Conservation (phyloP, 1,140 invertebrate species). For the Microvelia longipes region DNA sequence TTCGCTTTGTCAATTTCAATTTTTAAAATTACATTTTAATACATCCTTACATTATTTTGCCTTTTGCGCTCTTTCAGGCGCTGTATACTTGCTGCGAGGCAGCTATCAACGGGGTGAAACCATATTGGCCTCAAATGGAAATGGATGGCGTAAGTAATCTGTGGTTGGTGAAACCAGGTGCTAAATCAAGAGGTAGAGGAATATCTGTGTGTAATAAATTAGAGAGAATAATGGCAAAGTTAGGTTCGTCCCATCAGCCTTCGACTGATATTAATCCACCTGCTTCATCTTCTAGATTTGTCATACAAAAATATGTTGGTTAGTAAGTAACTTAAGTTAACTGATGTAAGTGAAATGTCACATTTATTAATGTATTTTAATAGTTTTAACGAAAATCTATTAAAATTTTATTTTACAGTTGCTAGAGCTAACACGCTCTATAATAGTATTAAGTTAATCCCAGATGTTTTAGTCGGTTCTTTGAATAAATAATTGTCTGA, state of each 20-base stretch:
- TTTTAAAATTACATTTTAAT: too few species aligned
- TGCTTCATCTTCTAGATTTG: constrained; percentile 61
- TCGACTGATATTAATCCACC: constrained; percentile 20
- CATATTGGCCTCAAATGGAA: constrained; percentile 61
- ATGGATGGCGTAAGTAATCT: constrained; percentile 73
- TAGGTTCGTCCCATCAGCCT: constrained; percentile 33
- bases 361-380: too few species aligned
- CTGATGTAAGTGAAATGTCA: too few species aligned
- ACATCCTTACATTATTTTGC: too few species aligned
- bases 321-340: constrained; percentile 19
- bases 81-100: constrained; percentile 33
- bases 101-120: constrained; percentile 41
- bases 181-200: constrained; percentile 77
- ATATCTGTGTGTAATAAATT: constrained; percentile 74
- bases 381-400: too few species aligned
- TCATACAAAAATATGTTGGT: constrained; percentile 93
- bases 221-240: constrained; percentile 63
- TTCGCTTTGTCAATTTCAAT: too few species aligned
- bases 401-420: too few species aligned
- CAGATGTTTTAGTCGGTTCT: too few species aligned
- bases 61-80: too few species aligned
- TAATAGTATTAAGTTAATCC: too few species aligned
- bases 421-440: too few species aligned
- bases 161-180: constrained; percentile 91
- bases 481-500: too few species aligned